Evolutionary conservation across 2,888 invertebrate genomes (phyloP).

Genomic region (Matsumyia berberina): DNA sequence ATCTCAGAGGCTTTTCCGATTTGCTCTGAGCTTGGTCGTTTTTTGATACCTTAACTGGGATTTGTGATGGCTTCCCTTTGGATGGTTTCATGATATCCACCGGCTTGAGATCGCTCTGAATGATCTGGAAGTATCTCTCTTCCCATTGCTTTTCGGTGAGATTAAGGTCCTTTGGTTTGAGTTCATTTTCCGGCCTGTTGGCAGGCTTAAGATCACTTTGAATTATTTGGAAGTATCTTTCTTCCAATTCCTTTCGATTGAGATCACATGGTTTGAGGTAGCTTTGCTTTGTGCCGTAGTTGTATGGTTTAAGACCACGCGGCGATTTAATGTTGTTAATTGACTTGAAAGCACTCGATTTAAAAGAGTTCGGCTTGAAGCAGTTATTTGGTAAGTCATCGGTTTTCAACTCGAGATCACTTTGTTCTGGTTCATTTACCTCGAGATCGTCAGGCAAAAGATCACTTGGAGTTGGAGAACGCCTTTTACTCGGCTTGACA

Average conservation of each 20-base stretch:
- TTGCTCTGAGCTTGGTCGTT: conserved; percentile 11
- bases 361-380: neutral
- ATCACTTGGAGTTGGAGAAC: neutral
- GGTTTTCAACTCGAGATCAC: no score
- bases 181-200: neutral
- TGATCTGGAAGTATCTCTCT: conserved; percentile 41
- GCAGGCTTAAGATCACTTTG: no score
- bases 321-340: neutral
- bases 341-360: neutral
- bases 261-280: conserved; percentile 33
- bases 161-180: conserved; percentile 37
- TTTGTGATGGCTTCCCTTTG: neutral
- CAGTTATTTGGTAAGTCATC: neutral
- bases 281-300: neutral
- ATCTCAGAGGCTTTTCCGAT: conserved; percentile 22
- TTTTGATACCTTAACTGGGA: neutral
- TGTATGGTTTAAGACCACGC: neutral
- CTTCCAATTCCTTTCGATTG: no score
- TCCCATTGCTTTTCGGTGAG: conserved; percentile 39
- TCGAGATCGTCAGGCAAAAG: neutral
- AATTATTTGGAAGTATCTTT: no score
- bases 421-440: neutral
- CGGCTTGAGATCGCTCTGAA: conserved; percentile 9
- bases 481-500: neutral
- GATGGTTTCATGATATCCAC: no score